A percentile compares a stretch with the other conserved stretches of the same genome.
Conservation (phyloP, 2,113 vertebrate genomes). For the Atractosteus spatula region DNA sequence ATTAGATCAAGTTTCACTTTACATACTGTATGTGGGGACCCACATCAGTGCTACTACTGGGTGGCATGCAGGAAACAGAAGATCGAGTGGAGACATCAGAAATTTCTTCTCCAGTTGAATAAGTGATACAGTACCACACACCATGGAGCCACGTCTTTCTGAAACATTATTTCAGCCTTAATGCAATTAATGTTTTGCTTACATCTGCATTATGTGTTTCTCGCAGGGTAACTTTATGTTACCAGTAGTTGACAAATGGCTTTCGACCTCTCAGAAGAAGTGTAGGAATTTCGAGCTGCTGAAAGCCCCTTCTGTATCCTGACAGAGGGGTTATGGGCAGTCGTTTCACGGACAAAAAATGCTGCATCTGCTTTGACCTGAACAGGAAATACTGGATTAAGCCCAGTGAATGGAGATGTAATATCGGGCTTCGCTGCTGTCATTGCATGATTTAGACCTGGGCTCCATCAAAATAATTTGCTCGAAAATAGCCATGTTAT, state of each 20-base stretch:
- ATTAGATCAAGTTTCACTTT: too few species aligned
- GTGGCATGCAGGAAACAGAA: too few species aligned
- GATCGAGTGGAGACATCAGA: too few species aligned
- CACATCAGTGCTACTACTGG: too few species aligned
- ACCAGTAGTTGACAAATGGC: neutral
- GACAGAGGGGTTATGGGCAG: neutral
- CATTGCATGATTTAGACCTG: slow-evolving; percentile 4
- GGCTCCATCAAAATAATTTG: slow-evolving; percentile 3
- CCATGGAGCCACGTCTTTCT: too few species aligned
- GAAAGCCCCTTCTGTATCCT: neutral
- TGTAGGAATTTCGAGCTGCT: neutral
- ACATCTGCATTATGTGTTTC: too few species aligned
- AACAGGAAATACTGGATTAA: slow-evolving; percentile 13
- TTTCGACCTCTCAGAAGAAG: neutral
- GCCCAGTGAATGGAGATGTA: slow-evolving; percentile 5
- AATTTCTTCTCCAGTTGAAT: too few species aligned
- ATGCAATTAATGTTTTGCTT: too few species aligned
- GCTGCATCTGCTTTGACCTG: slow-evolving; percentile 6
- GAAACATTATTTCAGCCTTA: too few species aligned
- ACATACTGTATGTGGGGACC: too few species aligned
- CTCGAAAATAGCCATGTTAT: slow-evolving; percentile 19
- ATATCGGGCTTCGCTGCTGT: neutral
- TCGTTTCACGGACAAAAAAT: neutral
- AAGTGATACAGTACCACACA: too few species aligned
- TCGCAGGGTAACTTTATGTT: too few species aligned